Evolutionary conservation across 2,797 vertebrate genomes (phyloP).

Genomic region (Channallabes apus): DNA sequence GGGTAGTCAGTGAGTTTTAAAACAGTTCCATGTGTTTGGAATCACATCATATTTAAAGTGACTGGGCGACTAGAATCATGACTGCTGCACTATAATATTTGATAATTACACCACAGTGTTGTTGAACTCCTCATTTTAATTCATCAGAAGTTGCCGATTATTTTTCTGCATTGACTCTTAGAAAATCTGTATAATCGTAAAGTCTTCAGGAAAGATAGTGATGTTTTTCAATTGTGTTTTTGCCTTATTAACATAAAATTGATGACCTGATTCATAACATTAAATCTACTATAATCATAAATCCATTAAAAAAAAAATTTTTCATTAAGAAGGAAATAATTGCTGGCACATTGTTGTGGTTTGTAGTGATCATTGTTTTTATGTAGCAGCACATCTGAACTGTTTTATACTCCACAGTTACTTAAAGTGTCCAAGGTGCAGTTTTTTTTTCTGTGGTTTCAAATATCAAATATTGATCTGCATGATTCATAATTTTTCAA

Average conservation of each 20-base stretch:
- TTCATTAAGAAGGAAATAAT: neutral
- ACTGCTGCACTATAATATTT: neutral
- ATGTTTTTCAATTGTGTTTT: neutral
- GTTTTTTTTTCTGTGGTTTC: neutral
- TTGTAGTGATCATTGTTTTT: neutral
- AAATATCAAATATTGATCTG: neutral
- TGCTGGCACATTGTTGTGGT: neutral
- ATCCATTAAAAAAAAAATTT: neutral
- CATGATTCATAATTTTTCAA: neutral
- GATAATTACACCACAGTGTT: neutral
- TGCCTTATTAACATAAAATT: neutral
- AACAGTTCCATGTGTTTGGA: neutral
- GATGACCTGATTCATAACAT: neutral
- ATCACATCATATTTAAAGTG: neutral
- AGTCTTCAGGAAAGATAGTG: neutral
- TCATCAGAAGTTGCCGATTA: neutral
- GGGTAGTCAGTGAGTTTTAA: constrained; percentile 21
- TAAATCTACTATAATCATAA: neutral
- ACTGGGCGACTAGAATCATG: neutral
- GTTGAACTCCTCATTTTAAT: neutral
- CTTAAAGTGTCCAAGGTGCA: neutral
- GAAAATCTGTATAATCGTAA: neutral
- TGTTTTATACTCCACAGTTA: neutral
- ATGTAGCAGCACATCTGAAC: neutral
- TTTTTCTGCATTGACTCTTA: neutral